A percentile compares a stretch with the other conserved stretches of the same genome.
Conservation (phyloP, 2,797 vertebrate genomes). For the Trematomus bernacchii region DNA sequence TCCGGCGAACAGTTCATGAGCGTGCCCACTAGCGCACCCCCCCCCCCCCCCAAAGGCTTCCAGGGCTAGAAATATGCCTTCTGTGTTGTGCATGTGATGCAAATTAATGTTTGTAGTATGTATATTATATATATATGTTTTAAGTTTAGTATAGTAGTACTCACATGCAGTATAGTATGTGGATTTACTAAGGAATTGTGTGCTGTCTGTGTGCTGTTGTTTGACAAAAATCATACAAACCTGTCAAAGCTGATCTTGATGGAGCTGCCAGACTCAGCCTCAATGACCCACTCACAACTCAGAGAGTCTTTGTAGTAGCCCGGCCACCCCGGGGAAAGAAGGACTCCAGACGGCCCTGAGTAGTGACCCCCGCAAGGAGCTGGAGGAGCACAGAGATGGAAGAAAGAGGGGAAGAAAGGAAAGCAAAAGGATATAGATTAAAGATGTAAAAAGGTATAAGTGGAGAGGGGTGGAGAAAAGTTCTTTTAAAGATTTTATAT, state of each 20-base stretch:
- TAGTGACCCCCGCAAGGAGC: constrained; percentile 99
- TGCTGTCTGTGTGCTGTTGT: constrained; percentile 27
- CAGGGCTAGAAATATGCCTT: background rate
- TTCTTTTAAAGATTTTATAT: constrained; percentile 26
- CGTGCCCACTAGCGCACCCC: no score
- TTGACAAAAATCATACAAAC: constrained; percentile 78
- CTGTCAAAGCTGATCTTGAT: constrained; percentile 99
- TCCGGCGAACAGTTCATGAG: no score
- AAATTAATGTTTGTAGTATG: background rate
- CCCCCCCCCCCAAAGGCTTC: constrained; percentile 14
- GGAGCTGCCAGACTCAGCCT: constrained; percentile 96
- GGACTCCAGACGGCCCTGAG: constrained; percentile 96
- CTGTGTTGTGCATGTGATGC: constrained; percentile 17
- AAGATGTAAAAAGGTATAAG: constrained; percentile 3
- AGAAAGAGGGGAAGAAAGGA: constrained; percentile 4
- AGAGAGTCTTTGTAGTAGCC: constrained; percentile 99
- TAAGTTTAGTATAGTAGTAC: background rate
- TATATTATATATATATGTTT: background rate
- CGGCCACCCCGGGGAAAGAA: constrained; percentile 98
- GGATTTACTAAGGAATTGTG: background rate
- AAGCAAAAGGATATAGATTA: constrained; percentile 29
- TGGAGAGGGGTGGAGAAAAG: background rate
- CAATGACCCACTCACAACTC: constrained; percentile 99
- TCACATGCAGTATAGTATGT: background rate
- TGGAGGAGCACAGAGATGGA: constrained; percentile 60